Percentiles rank a stretch among this genome's conserved stretches.
phyloP scores from a whole-genome alignment of 2,797 vertebrate species.

The Catamblyrhynchus diadema region DNA sequence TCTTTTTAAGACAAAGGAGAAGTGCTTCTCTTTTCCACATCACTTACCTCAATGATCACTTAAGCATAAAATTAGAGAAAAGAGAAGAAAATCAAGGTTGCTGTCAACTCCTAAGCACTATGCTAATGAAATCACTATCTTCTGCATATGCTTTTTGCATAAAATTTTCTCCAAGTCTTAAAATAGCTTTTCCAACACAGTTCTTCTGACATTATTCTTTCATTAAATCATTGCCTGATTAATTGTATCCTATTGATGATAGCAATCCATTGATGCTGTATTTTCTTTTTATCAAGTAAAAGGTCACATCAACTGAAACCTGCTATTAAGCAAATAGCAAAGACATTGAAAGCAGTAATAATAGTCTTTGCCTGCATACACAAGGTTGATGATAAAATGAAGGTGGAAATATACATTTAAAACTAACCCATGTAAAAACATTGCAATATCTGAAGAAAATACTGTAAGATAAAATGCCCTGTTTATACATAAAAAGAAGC shows the following conservation, averaged over 20 bases:
- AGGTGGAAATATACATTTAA: slow-evolving; percentile 31
- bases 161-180: slow-evolving; percentile 57
- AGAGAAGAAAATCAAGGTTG: slow-evolving; percentile 41
- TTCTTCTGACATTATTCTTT: slow-evolving; percentile 66
- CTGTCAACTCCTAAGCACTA: slow-evolving; percentile 48
- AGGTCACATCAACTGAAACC: slow-evolving; percentile 61
- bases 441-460: slow-evolving; percentile 20
- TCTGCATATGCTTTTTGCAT: slow-evolving; percentile 38
- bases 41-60: slow-evolving; percentile 58
- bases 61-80: slow-evolving; percentile 70
- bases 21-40: slow-evolving; percentile 32
- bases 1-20: slow-evolving; percentile 42
- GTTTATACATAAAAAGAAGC: not conserved
- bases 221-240: slow-evolving; percentile 64
- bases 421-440: slow-evolving; percentile 28
- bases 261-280: slow-evolving; percentile 52
- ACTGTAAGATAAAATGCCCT: not conserved
- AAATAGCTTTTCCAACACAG: slow-evolving; percentile 61
- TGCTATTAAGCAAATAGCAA: slow-evolving; percentile 67
- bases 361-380: slow-evolving; percentile 7
- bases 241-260: slow-evolving; percentile 66
- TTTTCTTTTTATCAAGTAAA: slow-evolving; percentile 68
- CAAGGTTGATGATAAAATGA: slow-evolving; percentile 23
- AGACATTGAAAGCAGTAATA: slow-evolving; percentile 61
- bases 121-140: slow-evolving; percentile 62